Evolutionary conservation across 2,888 invertebrate species (phyloP), one percentile per base, ranked within the genome.

Genomic region (Heteromurus nitidus): DNA sequence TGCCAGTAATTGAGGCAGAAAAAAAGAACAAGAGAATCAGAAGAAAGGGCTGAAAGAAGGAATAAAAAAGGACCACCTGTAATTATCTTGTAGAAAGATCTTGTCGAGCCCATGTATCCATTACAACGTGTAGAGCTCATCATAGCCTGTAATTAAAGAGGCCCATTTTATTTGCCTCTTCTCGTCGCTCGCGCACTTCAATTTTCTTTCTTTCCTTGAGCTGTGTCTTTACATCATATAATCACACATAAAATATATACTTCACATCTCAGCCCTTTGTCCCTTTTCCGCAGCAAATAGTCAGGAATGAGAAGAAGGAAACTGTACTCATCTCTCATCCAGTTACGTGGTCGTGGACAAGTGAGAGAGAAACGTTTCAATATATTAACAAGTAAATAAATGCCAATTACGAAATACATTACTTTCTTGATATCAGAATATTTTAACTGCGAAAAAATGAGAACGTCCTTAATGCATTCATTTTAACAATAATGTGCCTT

Each of bases 1-100:
- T 60, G 60, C 28, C 53, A 67, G 76, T 76, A 76, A 76, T 76
- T 76, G 76, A 69, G 55, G 47, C 62, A 65, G 67, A 67, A 72
- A 70, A 65, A 53, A 53, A 28, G 47, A 26, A 50, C 31, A 55
- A 22, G 2, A 53, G 75, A 76, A 76, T 55, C 30, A 60, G 72
- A 72, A 80, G 70, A 64, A 80, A 72, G 80, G 67, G 72, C 80
- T n/a, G n/a, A 73, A 77, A 80, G 76, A 68, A 69, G 64, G 53
- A 77, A 70, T 72, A 79, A 70, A 80, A 74, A 79, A 80, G 81
- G 84, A 82, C 84, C 84, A 86, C 86, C 86, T 86, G 86, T 86
- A 86, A 86, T 86, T 84, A 86, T 86, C 86, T 86, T 86, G 86
- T 86, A 86, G 84, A 85, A 83, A 82, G 82, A 85, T 84, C 84